Evolutionary conservation across 1,140 invertebrate species (phyloP), one percentile per base, ranked within the genome.

Genomic region (Caenorhabditis latens): DNA sequence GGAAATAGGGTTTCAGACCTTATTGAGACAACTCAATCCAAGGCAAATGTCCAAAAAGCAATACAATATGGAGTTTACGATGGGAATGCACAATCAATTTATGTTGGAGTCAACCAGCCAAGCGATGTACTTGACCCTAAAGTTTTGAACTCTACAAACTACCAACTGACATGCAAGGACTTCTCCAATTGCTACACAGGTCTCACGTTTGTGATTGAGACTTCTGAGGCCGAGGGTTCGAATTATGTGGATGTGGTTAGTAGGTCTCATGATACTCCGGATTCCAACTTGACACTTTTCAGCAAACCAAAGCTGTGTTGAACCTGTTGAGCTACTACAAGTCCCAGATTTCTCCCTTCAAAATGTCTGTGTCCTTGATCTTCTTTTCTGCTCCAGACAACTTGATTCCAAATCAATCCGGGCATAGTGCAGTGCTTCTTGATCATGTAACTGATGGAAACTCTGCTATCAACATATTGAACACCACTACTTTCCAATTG

Each of bases 41-140:
- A 79, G n/a, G n/a, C 16, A 0, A 79, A 79, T 24, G 71, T 67
- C 2, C 63, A 85, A 42, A 32, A 85, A 14, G 50, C 84, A 43
- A 85, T 79, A n/a, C 63, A 85, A 32, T 85, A 55, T 53, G 84
- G 84, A 42, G 67, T 53, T n/a, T 50, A 50, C 42, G 84, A 85
- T 75, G 63, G 21, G 5, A 67, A 85, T 19, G 46, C 24, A 2
- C 48, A 32, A 16, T 85, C 84, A 0, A 48, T 71, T 11, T 85
- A 85, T 24, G 67, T 85, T 42, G 84, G 84, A 48, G 71, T 79
- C 4, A 50, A 9, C n/a, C 71, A 79, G 13, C 71, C 71, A 21
- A 50, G n/a, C 24, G 46, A 50, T 50, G 40, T 53, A 24, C 46
- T 79, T 13, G 46, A 79, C 42, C 11, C 71, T 4, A 50, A 32